Evolutionary conservation across 2,113 vertebrate genomes (phyloP), one percentile per base, ranked within the genome.

Genomic region (Dolichotis patagonum): DNA sequence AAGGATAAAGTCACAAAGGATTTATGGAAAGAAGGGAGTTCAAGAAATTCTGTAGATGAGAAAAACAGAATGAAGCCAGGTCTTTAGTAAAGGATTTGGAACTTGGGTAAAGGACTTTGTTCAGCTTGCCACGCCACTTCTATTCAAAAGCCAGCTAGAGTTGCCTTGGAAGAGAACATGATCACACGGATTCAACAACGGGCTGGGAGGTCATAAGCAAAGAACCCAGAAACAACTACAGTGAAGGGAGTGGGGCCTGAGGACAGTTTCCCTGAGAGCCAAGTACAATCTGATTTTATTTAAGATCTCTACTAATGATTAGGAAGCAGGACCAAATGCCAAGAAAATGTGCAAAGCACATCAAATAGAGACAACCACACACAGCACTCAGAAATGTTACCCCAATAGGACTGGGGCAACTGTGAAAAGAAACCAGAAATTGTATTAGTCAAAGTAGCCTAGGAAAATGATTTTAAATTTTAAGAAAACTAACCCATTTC

Each of bases 21-120:
- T 97, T 98, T 96, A 96, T 95, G 92, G 67, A 88, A 98, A 95
- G 97, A 89, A 96, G 84, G 49, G 85, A 95, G 77, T 95, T 97
- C 92, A 97, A 96, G 87, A 95, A 65, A 93, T 71, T 96, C 60
- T 0, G 90, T 84, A 90, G 90, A 97, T 92, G 87, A 96, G 87
- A 89, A 94, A 92, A 93, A 10, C 28, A 28, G 32, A 77, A 80
- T 1, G 3, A 73, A 85, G 93, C 92, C 97, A 97, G 95, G n/a
- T 84, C 96, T 85, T 97, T 88, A 80, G 96, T 7, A 73, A 88
- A 94, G 85, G 87, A 71, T 78, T 92, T 97, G 97, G 96, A 95
- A 83, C 88, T 82, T 46, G 81, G 92, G 80, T 83, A 63, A 92
- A 96, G 77, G 58, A 22, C 58, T 96, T 87, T 91, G 77, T 60